Evolutionary conservation across 1,140 invertebrate species (phyloP), one percentile per base, ranked within the genome.

Genomic region (Drosophila lini): DNA sequence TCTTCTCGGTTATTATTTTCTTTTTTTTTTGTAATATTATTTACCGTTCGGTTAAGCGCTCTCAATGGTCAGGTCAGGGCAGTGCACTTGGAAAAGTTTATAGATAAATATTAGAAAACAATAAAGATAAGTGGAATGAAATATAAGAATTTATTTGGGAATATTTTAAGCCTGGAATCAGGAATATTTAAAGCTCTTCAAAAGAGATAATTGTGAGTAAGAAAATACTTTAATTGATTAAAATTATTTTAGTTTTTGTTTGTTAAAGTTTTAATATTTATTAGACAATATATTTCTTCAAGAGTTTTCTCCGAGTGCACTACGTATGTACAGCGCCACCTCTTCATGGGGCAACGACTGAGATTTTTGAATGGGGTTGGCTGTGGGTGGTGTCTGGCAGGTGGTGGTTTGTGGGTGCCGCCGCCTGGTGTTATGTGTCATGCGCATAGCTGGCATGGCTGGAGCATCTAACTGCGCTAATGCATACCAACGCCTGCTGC

Each of bases 391-490:
- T 55, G 44, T 41, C 58, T 28, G 53, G 44, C 25, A 16, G 47
- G 19, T 68, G 25, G 65, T 13, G 53, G 38, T 38, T 60, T 48
- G 38, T 53, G 58, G 59, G 31, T 25, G 42, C 34, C 42, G 64
- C 41, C 45, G 73, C 28, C 16, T 60, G 48, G 34, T 44, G 55
- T 38, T 73, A 55, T 74, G 65, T 65, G 83, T 73, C 82, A 86
- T 86, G 82, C 82, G 82, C 82, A 88, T 65, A 69, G 59, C 81
- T 52, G 28, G 41, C 36, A 47, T 38, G 7, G 9, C 34, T 36
- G 16, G 16, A 44, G 36, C 41, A 58, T 53, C 70, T 74, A 67
- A 83, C 61, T 88, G 83, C 78, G 83, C 83, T 88, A 88, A 88
- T 88, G 80, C 83, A 74, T 68, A 74, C 63, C 80, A 70, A 71